A percentile compares a stretch with the other conserved stretches of the same genome.
Evolutionary conservation across 1,140 invertebrate genomes (phyloP).

Genomic region (Sitodiplosis mosellana): DNA sequence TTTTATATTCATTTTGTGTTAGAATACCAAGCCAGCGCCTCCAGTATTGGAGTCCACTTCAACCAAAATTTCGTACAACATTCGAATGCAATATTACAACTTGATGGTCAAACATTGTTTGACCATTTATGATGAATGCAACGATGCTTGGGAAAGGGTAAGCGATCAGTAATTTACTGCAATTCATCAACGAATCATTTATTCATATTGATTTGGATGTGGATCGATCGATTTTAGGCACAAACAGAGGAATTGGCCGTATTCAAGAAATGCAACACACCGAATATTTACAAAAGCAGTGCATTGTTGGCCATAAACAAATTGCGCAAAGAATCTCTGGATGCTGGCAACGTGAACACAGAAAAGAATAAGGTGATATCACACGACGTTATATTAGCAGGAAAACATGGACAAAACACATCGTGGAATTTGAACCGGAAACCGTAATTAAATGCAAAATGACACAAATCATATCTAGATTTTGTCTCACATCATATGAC

Average conservation of each 20-base stretch:
- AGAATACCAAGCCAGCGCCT: slow-evolving; percentile 23
- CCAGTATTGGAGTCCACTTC: slow-evolving; percentile 46
- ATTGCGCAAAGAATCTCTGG: slow-evolving; percentile 44
- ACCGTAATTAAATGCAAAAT: slow-evolving; percentile 8
- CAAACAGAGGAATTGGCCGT: slow-evolving; percentile 58
- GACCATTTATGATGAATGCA: slow-evolving; percentile 47
- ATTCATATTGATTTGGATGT: too few species aligned
- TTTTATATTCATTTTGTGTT: too few species aligned
- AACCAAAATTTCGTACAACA: slow-evolving; percentile 65
- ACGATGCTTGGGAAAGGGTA: slow-evolving; percentile 52
- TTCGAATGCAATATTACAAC: slow-evolving; percentile 69
- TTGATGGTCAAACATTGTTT: slow-evolving; percentile 72
- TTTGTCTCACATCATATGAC: too few species aligned
- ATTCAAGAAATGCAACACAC: slow-evolving; percentile 56
- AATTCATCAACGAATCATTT: too few species aligned
- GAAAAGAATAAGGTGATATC: slow-evolving; percentile 28
- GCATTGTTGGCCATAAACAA: slow-evolving; percentile 61
- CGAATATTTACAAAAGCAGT: slow-evolving; percentile 69
- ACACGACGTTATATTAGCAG: slow-evolving; percentile 43
- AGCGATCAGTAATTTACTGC: too few species aligned
- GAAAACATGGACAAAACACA: slow-evolving; percentile 33
- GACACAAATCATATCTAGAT: too few species aligned
- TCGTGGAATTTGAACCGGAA: slow-evolving; percentile 50
- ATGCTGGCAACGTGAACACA: slow-evolving; percentile 18
- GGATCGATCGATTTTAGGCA: slow-evolving; percentile 29